phyloP scores from a whole-genome alignment of 2,797 vertebrate genomes.

The Loris lydekkerianus region DNA sequence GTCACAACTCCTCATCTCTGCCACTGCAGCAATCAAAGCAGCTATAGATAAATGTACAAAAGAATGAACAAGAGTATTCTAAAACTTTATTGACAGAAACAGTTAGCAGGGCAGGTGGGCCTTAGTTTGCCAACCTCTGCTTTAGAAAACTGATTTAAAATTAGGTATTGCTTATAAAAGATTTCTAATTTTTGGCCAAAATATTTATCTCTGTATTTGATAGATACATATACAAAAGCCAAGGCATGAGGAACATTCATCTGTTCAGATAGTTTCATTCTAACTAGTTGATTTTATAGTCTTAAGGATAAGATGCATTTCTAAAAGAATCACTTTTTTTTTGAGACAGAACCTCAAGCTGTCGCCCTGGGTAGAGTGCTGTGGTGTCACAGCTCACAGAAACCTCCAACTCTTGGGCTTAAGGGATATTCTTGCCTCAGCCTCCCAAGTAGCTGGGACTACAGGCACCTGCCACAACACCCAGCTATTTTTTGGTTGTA shows the following conservation, averaged over 20 bases:
- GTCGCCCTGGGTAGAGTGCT: no score
- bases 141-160: neutral
- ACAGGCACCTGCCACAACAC: no score
- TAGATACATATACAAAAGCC: neutral
- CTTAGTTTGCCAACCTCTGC: neutral
- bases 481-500: no score
- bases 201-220: neutral
- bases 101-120: neutral
- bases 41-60: neutral
- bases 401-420: no score
- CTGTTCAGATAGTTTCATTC: conserved; percentile 1
- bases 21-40: neutral
- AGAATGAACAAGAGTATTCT: neutral
- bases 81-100: neutral
- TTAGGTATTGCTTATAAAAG: neutral
- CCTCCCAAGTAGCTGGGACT: no score
- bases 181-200: neutral
- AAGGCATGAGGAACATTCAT: neutral
- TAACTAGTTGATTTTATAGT: neutral
- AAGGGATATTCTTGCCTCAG: no score
- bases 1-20: neutral
- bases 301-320: neutral
- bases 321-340: neutral
- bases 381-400: no score
- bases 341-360: no score